Base-by-base conservation (phyloP, 2,888 invertebrate species). In the Xanthia togata region DNA sequence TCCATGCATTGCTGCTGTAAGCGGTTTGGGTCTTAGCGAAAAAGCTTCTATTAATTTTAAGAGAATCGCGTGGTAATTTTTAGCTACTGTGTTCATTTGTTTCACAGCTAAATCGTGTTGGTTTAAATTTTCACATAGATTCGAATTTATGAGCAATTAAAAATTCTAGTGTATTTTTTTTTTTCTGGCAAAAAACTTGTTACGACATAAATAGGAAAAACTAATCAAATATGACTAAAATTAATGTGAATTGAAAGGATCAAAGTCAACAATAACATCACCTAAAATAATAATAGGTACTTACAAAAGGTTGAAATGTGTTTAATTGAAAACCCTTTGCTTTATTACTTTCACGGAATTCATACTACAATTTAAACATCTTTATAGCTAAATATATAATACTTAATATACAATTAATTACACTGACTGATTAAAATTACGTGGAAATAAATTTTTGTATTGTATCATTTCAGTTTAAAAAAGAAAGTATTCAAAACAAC, bases 41-140 rank as follows among this genome's bases (percentile, higher is more conserved):
- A 86, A 75, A 57, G 74, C 63, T 59, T 35, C 57, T 57, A 81
- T 81, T 78, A 75, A 86, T 85, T 79, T 68, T 35, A 64, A 8
- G 47, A 38, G n/a, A 62, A 41, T 59, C 50, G 50, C 20, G 20
- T 50, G 50, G 20, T 20, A 20, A 1, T 50, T 50, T 47, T 50
- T 2, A 50, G 47, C 6, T 20, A 50, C 47, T 50, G 47, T 6
- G 47, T 68, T 67, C 0, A 41, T 68, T 62, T 50, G 6, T 62
- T 35, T 26, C 1, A 38, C 11, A 73, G 53, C 3, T n/a, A 26
- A n/a, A 50, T 41, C 4, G 14, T 65, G 14, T 6, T 8, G 4
- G 9, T 59, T 47, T 26, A 1, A 35, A 20, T 50, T 57, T 57
- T 41, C 6, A 55, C 6, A 70, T 4, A 0, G 6, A 6, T 47